Evolutionary conservation across 1,140 invertebrate genomes (phyloP).

Genomic region (Penaeus vannamei): DNA sequence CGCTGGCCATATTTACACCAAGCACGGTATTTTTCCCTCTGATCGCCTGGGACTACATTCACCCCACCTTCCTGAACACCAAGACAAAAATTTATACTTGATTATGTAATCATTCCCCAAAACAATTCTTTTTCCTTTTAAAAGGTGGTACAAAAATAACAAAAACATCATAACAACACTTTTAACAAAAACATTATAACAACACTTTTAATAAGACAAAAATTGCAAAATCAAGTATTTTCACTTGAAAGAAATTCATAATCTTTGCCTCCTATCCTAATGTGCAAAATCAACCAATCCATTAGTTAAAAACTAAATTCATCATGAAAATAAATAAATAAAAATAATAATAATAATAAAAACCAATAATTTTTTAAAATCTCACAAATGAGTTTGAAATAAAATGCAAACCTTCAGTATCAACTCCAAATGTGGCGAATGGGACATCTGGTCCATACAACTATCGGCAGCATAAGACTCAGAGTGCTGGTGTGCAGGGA

Average conservation of each 20-base stretch:
- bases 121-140: not conserved
- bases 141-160: too few species aligned
- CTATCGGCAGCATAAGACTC: not conserved
- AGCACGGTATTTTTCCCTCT: constrained; percentile 38
- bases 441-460: constrained; percentile 26
- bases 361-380: not conserved
- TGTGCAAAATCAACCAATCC: too few species aligned
- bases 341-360: not conserved
- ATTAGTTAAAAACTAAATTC: too few species aligned
- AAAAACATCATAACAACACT: too few species aligned
- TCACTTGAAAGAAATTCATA: too few species aligned
- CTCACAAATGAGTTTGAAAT: not conserved
- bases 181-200: too few species aligned
- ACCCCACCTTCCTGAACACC: constrained; percentile 16
- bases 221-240: too few species aligned
- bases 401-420: constrained; percentile 31
- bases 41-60: constrained; percentile 36
- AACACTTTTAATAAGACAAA: too few species aligned
- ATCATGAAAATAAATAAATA: not conserved
- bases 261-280: too few species aligned
- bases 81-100: not conserved
- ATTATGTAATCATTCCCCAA: not conserved
- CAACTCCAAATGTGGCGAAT: constrained; percentile 25
- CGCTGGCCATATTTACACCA: not conserved
- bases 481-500: not conserved